Conservation (phyloP, 2,888 invertebrate genomes). For the Dioctria linearis region DNA sequence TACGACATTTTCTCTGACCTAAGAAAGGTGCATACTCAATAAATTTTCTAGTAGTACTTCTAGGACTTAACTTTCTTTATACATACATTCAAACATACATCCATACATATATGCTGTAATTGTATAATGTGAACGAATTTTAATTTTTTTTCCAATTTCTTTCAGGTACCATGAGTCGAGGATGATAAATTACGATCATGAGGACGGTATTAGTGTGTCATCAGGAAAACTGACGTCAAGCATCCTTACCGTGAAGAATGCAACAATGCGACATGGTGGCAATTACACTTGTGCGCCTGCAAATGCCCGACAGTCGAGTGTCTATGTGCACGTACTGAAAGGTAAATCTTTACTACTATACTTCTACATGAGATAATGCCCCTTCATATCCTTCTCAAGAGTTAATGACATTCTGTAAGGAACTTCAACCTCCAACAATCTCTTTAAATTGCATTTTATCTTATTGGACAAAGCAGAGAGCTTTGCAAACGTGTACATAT, state of each 20-base stretch:
- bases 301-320: slow-evolving; percentile 80
- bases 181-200: slow-evolving; percentile 85
- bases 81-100: no score
- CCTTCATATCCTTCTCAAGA: slow-evolving; percentile 6
- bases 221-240: slow-evolving; percentile 75
- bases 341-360: slow-evolving; percentile 70
- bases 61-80: neutral
- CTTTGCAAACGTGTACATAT: slow-evolving; percentile 10
- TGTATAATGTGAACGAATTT: neutral
- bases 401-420: slow-evolving; percentile 35
- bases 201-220: slow-evolving; percentile 75
- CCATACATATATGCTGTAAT: neutral
- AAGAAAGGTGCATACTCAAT: neutral
- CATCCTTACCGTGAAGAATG: slow-evolving; percentile 76
- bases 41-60: neutral
- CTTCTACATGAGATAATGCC: slow-evolving; percentile 10
- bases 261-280: slow-evolving; percentile 74
- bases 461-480: slow-evolving; percentile 7
- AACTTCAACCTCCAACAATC: slow-evolving; percentile 8
- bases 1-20: neutral
- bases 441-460: slow-evolving; percentile 43
- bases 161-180: slow-evolving; percentile 81
- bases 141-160: slow-evolving; percentile 19
- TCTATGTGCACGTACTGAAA: slow-evolving; percentile 78
- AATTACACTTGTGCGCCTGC: slow-evolving; percentile 83